A percentile compares a stretch with the other conserved stretches of the same genome.
These are phyloP conservation scores for Thereva nobilitata DNA, from an alignment of 2,888 invertebrate species.

Conservation along the genomic window DNA sequence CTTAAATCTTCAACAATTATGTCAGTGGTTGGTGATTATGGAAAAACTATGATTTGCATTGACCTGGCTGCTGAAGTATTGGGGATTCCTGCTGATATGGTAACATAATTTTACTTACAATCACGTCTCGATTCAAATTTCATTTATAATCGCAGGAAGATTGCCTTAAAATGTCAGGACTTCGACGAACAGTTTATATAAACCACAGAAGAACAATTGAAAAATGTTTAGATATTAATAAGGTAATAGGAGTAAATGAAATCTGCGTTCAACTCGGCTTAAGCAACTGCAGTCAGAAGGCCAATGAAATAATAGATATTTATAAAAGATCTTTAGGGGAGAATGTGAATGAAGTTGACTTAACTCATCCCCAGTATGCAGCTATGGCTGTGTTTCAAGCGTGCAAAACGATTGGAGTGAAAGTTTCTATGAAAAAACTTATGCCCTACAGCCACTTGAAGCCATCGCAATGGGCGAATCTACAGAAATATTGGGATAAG, in stretches of 20 bases:
- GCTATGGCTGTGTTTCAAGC: constrained; percentile 68
- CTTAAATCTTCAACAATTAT: constrained; percentile 52
- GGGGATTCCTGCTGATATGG: constrained; percentile 61
- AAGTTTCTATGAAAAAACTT: constrained; percentile 63
- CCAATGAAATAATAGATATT: constrained; percentile 61
- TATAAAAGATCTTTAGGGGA: constrained; percentile 56
- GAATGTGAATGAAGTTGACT: constrained; percentile 61
- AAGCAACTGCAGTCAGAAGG: constrained; percentile 57
- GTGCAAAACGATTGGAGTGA: constrained; percentile 65
- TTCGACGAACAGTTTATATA: constrained; percentile 62
- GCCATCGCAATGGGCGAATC: constrained; percentile 64
- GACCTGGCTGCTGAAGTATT: constrained; percentile 64
- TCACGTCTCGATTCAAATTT: background rate
- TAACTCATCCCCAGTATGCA: constrained; percentile 67
- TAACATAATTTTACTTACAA: constrained; percentile 26
- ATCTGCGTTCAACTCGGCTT: constrained; percentile 66
- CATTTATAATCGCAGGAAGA: constrained; percentile 59
- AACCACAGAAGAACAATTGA: constrained; percentile 64
- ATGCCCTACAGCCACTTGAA: constrained; percentile 64
- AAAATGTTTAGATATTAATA: constrained; percentile 65
- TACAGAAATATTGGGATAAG: constrained; percentile 65
- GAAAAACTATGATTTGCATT: constrained; percentile 65
- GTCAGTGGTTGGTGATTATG: constrained; percentile 62
- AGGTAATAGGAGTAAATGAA: constrained; percentile 60
- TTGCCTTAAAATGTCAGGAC: constrained; percentile 63